Conservation (phyloP, 2,888 invertebrate genomes). For the Scaptomyza flava region DNA sequence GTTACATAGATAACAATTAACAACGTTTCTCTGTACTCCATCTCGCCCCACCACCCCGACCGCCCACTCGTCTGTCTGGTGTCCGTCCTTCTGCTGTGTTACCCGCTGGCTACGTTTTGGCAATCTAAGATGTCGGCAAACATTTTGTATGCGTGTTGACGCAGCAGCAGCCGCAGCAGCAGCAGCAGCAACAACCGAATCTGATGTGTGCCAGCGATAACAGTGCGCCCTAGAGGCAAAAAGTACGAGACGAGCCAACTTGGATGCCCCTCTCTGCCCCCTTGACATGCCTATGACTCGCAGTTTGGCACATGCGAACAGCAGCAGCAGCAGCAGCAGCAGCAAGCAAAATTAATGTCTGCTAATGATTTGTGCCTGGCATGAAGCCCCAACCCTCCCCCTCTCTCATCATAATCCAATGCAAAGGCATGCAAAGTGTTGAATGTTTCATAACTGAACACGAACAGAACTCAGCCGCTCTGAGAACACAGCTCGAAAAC, state of each 20-base stretch:
- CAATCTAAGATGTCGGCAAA: conserved; percentile 78
- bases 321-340: conserved; percentile 30
- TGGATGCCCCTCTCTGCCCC: not conserved
- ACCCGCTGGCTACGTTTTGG: conserved; percentile 72
- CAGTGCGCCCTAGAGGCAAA: conserved; percentile 56
- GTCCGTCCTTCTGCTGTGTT: conserved; percentile 40
- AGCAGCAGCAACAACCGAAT: conserved; percentile 31
- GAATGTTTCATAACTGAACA: conserved; percentile 73
- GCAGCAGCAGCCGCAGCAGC: conserved; percentile 26
- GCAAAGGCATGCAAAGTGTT: conserved; percentile 63
- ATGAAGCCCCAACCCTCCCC: conserved; percentile 31
- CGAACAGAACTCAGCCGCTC: conserved; percentile 16
- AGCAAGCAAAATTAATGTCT: conserved; percentile 68
- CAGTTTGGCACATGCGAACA: conserved; percentile 47
- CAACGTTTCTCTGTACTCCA: conserved; percentile 43
- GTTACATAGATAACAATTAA: conserved; percentile 78
- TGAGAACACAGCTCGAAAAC: conserved; percentile 10
- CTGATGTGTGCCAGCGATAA: conserved; percentile 70
- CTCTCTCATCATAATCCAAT: not conserved
- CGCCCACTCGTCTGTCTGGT: not conserved
- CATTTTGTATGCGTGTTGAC: conserved; percentile 74
- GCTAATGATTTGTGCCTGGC: conserved; percentile 75
- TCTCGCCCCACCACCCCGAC: not conserved
- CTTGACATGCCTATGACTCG: not conserved
- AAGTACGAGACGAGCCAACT: conserved; percentile 45